Conservation (phyloP, 1,140 invertebrate genomes). For the Drosophila paulistorum region DNA sequence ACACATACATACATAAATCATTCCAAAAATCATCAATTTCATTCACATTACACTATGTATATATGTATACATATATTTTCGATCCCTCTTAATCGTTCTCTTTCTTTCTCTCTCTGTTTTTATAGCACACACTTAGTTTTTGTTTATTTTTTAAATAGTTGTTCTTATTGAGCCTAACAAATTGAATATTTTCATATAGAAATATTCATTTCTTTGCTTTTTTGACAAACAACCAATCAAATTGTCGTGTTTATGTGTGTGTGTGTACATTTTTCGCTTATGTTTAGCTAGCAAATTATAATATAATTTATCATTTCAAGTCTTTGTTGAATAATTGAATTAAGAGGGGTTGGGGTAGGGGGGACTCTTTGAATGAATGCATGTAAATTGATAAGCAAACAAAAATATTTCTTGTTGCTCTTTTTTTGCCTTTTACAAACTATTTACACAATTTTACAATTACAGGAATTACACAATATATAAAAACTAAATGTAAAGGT, state of each 20-base stretch:
- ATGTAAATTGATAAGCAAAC: constrained; percentile 3
- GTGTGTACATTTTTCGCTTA: constrained; percentile 28
- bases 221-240: constrained; percentile 21
- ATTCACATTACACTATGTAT: constrained; percentile 20
- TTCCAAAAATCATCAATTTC: constrained; percentile 40
- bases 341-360: constrained; percentile 37
- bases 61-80: background rate
- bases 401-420: constrained; percentile 14
- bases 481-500: constrained; percentile 62
- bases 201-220: constrained; percentile 25
- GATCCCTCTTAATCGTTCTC: background rate
- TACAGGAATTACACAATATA: constrained; percentile 70
- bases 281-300: constrained; percentile 64
- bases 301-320: constrained; percentile 53
- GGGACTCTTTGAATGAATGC: background rate
- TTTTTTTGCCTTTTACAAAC: constrained; percentile 27
- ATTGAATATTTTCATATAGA: constrained; percentile 34
- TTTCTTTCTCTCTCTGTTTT: constrained; percentile 3
- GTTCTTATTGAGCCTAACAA: constrained; percentile 64
- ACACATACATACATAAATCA: constrained; percentile 30
- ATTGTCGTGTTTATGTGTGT: constrained; percentile 11
- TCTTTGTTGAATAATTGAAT: constrained; percentile 56
- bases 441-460: constrained; percentile 75
- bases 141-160: constrained; percentile 22
- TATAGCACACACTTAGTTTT: constrained; percentile 22